Evolutionary conservation across 2,888 invertebrate species (phyloP).

Genomic region (Drosophila helvetica): DNA sequence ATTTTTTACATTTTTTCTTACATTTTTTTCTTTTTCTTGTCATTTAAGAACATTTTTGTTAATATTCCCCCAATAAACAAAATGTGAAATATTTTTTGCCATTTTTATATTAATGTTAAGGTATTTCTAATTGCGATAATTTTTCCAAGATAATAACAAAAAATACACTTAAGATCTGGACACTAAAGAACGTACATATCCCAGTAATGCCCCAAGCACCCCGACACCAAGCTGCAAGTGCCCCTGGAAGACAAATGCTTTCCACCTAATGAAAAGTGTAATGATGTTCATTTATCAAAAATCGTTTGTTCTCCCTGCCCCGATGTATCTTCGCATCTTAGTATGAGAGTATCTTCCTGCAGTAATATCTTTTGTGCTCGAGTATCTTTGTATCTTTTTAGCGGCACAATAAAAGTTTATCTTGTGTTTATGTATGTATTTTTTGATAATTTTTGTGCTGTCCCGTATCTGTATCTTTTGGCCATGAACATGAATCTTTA

Average conservation of each 20-base stretch:
- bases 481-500: conserved; percentile 73
- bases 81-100: not conserved
- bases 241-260: conserved; percentile 51
- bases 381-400: conserved; percentile 52
- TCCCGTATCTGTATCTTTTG: conserved; percentile 59
- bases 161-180: not conserved
- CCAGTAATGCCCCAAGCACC: not conserved
- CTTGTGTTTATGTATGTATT: conserved; percentile 63
- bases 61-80: too few species aligned
- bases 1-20: too few species aligned
- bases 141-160: not conserved
- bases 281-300: conserved; percentile 77
- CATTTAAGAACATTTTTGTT: not conserved
- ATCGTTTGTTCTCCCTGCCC: conserved; percentile 61
- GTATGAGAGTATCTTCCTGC: conserved; percentile 18
- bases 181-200: too few species aligned
- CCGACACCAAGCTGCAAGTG: conserved; percentile 21
- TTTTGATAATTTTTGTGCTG: conserved; percentile 64
- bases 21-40: not conserved
- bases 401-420: conserved; percentile 61
- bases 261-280: conserved; percentile 71
- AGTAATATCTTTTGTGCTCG: conserved; percentile 38
- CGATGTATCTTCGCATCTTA: conserved; percentile 18
- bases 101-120: not conserved
- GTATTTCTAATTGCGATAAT: not conserved